Evolutionary conservation across 2,113 vertebrate genomes (phyloP), one percentile per base, ranked within the genome.

Genomic region (Dolichotis patagonum): DNA sequence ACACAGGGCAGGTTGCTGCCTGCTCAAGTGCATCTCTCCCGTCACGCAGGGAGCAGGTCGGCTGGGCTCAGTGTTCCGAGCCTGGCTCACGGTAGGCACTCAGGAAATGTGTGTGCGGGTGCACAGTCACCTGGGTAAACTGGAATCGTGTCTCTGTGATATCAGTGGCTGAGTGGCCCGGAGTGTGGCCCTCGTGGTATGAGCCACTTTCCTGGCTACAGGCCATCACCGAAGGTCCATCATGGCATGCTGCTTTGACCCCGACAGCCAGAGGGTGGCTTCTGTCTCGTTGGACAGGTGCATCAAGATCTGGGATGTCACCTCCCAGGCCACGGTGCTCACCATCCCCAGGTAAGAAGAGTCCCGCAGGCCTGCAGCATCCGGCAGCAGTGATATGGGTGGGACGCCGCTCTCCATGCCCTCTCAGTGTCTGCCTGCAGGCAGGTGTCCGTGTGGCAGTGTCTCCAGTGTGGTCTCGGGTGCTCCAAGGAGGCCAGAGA

Each of bases 231-330:
- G 35, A 78, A 98, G 98, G 84, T 98, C 98, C 0, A 90, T 99
- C 82, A 99, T 97, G 0, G 97, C 97, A 0, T 99, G 99, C 75
- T 98, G 98, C 62, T 99, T 99, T 87, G 98, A 99, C 95, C 98
- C 98, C 1, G 97, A 98, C 83, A 98, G 97, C 88, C 98, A 97
- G 88, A 98, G 94, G 60, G 97, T 99, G 88, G 98, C 98, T 92
- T 99, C 99, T 0, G 98, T 99, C 24, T 99, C 99, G 0, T 90
- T 98, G 0, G 99, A 99, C 97, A 98, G 96, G 62, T 97, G 84
- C 35, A 88, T 99, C 96, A 99, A 99, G 97, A 98, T 99, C 71
- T 99, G 99, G 98, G 99, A 99, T 91, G 46, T 98, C 56, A 63
- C 83, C 46, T 97, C 98, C 32, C 94, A 69, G 78, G 96, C 98